Base-by-base conservation (phyloP, 2,888 invertebrate species). In the Leucophora obtusa region DNA sequence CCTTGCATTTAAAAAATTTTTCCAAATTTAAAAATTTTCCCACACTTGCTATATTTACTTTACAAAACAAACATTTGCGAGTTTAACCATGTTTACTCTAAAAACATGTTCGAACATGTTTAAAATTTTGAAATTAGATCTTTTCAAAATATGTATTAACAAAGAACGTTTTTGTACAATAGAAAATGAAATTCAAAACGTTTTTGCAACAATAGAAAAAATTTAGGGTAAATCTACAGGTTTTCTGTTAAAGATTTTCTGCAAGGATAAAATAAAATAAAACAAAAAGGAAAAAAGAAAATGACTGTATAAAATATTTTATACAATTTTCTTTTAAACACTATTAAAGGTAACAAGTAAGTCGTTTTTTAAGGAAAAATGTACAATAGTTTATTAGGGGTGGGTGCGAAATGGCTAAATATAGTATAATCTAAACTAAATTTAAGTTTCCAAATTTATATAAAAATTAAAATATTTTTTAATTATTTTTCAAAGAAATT, bases 1-100 rank as follows among this genome's bases (percentile, higher is more conserved):
- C 54, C 66, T 66, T 43, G 15, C 6, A 11, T 15, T 17, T 14
- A 11, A 8, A 17, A 38, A 15, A 38, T n/a, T 54, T 54, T 62
- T 17, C 8, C 0, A 47, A n/a, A 47, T 10, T 1, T n/a, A 47
- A 50, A 59, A 53, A 71, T 47, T 11, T 62, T 62, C 54, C 62
- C 71, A 72, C 62, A 63, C 62, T 56, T 63, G 47, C 43, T 66
- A 11, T 24, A 11, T 54, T 66, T 24, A 11, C 38, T 66, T 38
- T 28, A 53, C 33, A 18, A 53, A 51, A 38, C 38, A 28, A 28
- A 38, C 38, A 38, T 38, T 38, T n/a, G 43, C 6, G 9, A 10
- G n/a, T 43, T 43, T 14, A 14, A 21, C 4, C 14, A 43, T 43
- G 43, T 43, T 4, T 14, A 10, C 15, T 17, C 17, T 3, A 28